These are phyloP conservation scores for Apaloderma vittatum DNA, from an alignment of 2,113 vertebrate genomes.

Conservation along the genomic window DNA sequence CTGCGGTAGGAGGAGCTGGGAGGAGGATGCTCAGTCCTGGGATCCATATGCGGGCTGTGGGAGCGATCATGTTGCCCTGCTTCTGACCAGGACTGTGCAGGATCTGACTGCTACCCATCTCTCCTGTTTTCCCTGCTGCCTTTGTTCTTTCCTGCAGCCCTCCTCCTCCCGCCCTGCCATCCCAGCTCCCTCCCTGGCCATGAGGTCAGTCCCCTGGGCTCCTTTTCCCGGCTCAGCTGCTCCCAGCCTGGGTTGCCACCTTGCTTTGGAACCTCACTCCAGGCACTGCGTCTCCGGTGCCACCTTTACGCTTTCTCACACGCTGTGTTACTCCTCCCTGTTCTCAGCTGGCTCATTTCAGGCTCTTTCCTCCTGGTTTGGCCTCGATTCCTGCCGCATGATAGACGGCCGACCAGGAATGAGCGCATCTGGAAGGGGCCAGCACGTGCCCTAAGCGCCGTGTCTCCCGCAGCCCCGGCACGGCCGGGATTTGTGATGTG, in stretches of 20 bases:
- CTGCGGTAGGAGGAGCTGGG: fast-evolving
- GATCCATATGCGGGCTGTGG: fast-evolving
- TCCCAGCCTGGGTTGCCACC: neutral
- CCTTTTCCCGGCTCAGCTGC: neutral
- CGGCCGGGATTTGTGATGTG: neutral
- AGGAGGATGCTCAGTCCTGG: neutral
- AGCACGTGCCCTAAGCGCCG: fast-evolving
- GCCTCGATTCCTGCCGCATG: neutral
- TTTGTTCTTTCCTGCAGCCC: neutral
- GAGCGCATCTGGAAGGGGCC: neutral
- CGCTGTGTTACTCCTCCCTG: fast-evolving
- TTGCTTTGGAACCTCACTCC: neutral
- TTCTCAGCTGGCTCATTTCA: neutral
- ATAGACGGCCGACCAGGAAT: neutral
- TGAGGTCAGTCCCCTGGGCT: neutral
- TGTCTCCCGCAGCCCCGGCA: neutral
- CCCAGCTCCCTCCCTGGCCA: neutral
- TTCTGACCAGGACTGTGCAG: neutral
- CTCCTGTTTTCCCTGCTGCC: neutral
- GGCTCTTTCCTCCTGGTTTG: neutral
- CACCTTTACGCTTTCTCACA: neutral
- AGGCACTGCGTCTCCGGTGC: fast-evolving
- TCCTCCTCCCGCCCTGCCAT: neutral
- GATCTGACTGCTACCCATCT: neutral
- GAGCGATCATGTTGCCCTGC: neutral